Percentiles rank a stretch among this genome's conserved stretches.
Conservation (phyloP, 2,888 invertebrate species). For the Reticulitermes lucifugus region DNA sequence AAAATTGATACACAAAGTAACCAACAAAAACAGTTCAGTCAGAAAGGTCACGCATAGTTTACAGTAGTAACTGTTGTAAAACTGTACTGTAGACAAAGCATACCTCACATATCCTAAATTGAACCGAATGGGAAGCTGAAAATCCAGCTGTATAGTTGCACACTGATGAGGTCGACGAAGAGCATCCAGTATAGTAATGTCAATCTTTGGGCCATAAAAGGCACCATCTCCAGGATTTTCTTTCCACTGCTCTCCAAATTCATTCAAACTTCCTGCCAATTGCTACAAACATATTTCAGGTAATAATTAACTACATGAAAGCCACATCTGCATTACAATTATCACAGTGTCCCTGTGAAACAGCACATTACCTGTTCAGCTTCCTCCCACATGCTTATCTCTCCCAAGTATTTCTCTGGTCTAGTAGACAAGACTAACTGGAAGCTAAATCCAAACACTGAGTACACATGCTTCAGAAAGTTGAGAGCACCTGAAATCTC, state of each 20-base stretch:
- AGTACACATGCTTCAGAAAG: constrained; percentile 89
- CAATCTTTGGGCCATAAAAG: constrained; percentile 99
- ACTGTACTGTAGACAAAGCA: constrained; percentile 52
- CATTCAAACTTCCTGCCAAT: constrained; percentile 84
- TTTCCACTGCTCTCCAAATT: constrained; percentile 89
- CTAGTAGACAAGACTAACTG: constrained; percentile 92
- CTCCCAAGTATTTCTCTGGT: constrained; percentile 94
- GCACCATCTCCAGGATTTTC: constrained; percentile 97
- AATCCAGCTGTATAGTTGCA: constrained; percentile 98
- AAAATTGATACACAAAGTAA: too few species aligned
- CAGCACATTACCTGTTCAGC: constrained; percentile 79
- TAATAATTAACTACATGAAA: background rate
- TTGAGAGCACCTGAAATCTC: constrained; percentile 89
- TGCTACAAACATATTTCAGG: constrained; percentile 68
- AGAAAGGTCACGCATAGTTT: too few species aligned
- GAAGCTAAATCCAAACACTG: constrained; percentile 95
- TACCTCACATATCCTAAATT: constrained; percentile 82
- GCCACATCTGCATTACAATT: background rate
- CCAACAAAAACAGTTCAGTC: too few species aligned
- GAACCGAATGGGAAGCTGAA: constrained; percentile 94
- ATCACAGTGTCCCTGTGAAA: too few species aligned
- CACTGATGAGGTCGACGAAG: constrained; percentile 91
- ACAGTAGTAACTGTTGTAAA: background rate
- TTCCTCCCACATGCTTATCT: constrained; percentile 88
- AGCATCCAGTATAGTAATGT: constrained; percentile 96